Percentiles rank a stretch among this genome's conserved stretches.
Evolutionary conservation across 2,888 invertebrate genomes (phyloP).

Genomic region (Embidobia sp.): DNA sequence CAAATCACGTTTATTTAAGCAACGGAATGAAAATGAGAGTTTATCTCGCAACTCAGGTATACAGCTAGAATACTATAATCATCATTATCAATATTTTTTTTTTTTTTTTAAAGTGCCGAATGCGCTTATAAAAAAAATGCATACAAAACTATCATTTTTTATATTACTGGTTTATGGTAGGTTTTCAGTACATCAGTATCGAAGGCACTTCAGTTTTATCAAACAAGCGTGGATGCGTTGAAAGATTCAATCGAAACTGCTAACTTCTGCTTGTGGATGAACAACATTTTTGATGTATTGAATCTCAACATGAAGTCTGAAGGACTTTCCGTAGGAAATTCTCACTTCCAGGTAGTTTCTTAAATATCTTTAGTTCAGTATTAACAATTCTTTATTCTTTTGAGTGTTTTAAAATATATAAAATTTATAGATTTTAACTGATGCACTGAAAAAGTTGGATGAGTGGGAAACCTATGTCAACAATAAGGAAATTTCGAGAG

Average conservation of each 20-base stretch:
- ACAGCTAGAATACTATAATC: too few species aligned
- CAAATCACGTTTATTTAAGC: background rate
- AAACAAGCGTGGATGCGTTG: background rate
- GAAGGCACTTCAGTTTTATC: slow-evolving; percentile 4
- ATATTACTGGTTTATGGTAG: too few species aligned
- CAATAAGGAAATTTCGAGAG: background rate
- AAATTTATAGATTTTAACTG: background rate
- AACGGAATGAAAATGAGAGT: background rate
- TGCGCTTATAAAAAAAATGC: too few species aligned
- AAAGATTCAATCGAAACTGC: slow-evolving; percentile 1
- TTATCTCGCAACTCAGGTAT: slow-evolving; percentile 4
- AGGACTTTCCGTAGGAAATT: background rate
- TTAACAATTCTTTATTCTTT: too few species aligned
- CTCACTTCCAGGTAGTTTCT: slow-evolving; percentile 1
- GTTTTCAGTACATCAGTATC: slow-evolving; percentile 5
- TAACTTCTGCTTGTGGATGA: slow-evolving; percentile 10
- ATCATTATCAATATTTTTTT: too few species aligned
- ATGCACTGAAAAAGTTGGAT: background rate
- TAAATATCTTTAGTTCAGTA: too few species aligned
- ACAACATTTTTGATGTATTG: slow-evolving; percentile 4
- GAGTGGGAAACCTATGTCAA: background rate
- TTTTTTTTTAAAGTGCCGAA: too few species aligned
- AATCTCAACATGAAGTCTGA: background rate
- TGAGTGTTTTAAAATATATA: too few species aligned
- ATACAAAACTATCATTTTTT: too few species aligned